Evolutionary conservation across 2,888 invertebrate genomes (phyloP), one percentile per base, ranked within the genome.

Genomic region (Cryptocheilus praepositus): DNA sequence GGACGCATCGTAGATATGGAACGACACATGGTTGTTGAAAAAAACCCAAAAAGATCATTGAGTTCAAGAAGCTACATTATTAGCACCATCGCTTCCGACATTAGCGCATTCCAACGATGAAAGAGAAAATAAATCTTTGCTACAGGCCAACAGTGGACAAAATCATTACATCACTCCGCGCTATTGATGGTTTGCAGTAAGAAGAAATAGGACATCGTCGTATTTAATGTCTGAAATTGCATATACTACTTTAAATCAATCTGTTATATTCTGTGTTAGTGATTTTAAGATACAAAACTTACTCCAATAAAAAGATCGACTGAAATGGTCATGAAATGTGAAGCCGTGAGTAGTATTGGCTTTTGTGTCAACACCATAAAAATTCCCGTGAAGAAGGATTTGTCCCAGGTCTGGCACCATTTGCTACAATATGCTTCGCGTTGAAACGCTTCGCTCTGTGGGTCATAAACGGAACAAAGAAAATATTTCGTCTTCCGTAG

Each of bases 261-360:
- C n/a, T n/a, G n/a, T n/a, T n/a, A n/a, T n/a, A n/a, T n/a, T n/a
- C n/a, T n/a, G n/a, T n/a, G n/a, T n/a, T n/a, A n/a, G n/a, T n/a
- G n/a, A n/a, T n/a, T n/a, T n/a, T n/a, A n/a, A n/a, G 49, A 13
- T 43, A 22, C 3, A 16, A 28, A 2, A 25, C 45, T 72, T 65
- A 82, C 83, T 70, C 69, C 67, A 1, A 72, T 56, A 49, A 83
- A 82, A 75, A 82, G 77, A n/a, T 76, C 76, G 45, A 82, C 70
- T 5, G 80, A 74, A 22, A 84, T 68, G 16, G 49, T 36, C 52
- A 80, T 74, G 58, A 81, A 71, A 16, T 72, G 69, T 25, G 76
- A 76, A 0, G 77, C 82, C 44, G 70, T 79, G 16, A 85, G 52
- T 46, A 58, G 36, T 0, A 84, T 61, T 18, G 83, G 81, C 36